Conservation (phyloP, 1,140 invertebrate genomes). For the Polypedilum vanderplanki region DNA sequence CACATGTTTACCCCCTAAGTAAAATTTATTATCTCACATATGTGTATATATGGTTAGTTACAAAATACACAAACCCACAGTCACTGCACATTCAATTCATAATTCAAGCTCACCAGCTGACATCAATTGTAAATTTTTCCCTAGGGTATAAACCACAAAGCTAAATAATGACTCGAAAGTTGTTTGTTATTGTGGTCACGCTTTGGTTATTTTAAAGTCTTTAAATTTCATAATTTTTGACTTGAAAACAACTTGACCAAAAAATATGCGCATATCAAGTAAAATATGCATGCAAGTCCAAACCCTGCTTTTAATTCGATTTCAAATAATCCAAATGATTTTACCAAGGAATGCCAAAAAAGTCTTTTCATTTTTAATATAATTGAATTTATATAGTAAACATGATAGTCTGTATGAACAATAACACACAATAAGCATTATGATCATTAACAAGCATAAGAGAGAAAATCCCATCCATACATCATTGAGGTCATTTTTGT, state of each 20-base stretch:
- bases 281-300: no score
- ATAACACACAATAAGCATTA: not conserved
- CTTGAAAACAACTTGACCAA: no score
- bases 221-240: no score
- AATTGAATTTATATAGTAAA: no score
- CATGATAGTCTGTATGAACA: not conserved
- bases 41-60: not conserved
- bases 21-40: slow-evolving; percentile 7
- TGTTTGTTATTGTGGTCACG: not conserved
- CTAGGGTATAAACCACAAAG: not conserved
- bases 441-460: not conserved
- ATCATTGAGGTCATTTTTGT: not conserved
- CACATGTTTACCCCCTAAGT: not conserved
- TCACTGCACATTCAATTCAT: slow-evolving; percentile 18
- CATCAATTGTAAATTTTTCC: slow-evolving; percentile 14
- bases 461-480: not conserved
- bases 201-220: no score
- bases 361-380: no score
- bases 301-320: no score
- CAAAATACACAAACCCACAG: not conserved
- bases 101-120: slow-evolving; percentile 5
- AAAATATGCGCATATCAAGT: no score
- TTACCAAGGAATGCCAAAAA: no score
- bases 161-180: not conserved
- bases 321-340: no score